Evolutionary conservation across 2,113 vertebrate species (phyloP), one percentile per base, ranked within the genome.

Genomic region (Uria aalge): DNA sequence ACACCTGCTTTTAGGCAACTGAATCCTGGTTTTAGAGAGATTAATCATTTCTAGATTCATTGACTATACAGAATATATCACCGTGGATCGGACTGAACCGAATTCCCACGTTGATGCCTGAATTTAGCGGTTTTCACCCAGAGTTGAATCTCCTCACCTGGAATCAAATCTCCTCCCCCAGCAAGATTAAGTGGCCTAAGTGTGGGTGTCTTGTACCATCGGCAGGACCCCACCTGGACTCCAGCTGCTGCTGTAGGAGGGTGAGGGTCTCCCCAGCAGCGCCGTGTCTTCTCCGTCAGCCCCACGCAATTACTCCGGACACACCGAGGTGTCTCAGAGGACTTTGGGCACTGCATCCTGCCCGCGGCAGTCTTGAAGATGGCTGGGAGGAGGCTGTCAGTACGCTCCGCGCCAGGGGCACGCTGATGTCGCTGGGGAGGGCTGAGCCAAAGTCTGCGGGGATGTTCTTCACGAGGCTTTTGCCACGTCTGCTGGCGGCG

Each of bases 131-230:
- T 32, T 85, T 26, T 85, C 40, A 52, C 11, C 26, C 30, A 4
- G 6, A 59, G 36, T 9, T 0, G 0, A 55, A 72, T 68, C 8
- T 56, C 12, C n/a, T 64, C 21, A 53, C 13, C 26, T 38, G 6
- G 5, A 56, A 30, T 12, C 0, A 0, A 56, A 73, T 69, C 9
- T 38, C 9, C 40, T 62, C 18, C 29, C 22, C 17, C 29, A 63
- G 38, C 8, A 78, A 79, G 38, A 79, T n/a, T 55, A 75, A 90
- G 34, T 41, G 23, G 13, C n/a, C 62, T 63, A 55, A 75, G 55
- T 75, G 41, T 2, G 8, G 12, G 29, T 67, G 11, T 45, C 50
- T 38, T 24, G 32, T n/a, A 26, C 15, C 40, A 32, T 3, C 18
- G 27, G 1, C 1, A 29, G 50, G 47, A 30, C 32, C 43, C 20